Evolutionary conservation across 2,797 vertebrate species (phyloP).

Genomic region (Denticeps clupeoides): DNA sequence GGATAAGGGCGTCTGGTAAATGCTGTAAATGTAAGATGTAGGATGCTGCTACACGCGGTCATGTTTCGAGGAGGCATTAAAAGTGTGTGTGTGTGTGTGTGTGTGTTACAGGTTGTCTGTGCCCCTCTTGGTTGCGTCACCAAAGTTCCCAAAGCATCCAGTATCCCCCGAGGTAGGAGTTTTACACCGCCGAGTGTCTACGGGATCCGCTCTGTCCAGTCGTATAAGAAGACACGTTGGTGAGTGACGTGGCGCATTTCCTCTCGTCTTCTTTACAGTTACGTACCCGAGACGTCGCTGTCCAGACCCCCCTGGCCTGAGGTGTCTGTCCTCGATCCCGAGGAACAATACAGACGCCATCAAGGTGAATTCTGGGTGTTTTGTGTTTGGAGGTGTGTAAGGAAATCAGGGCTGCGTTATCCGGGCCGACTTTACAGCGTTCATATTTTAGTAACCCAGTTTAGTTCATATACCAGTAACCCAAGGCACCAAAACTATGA

Average conservation of each 20-base stretch:
- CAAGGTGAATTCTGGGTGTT: conserved; percentile 38
- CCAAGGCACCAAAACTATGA: too few relatives aligned
- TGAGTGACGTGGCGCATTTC: background rate
- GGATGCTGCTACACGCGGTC: too few relatives aligned
- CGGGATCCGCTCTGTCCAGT: too few relatives aligned
- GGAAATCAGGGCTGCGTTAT: too few relatives aligned
- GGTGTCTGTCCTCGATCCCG: conserved; percentile 35
- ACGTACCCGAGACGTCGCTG: conserved; percentile 70
- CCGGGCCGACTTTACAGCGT: background rate
- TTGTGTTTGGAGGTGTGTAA: background rate
- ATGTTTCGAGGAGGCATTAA: background rate
- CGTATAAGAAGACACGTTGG: too few relatives aligned
- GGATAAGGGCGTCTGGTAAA: too few relatives aligned
- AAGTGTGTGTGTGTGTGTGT: background rate
- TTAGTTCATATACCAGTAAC: too few relatives aligned
- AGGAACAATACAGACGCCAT: conserved; percentile 58
- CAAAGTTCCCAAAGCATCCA: conserved; percentile 18
- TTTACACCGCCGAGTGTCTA: background rate
- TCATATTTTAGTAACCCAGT: too few relatives aligned
- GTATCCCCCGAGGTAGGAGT: conserved; percentile 15
- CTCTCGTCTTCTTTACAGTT: conserved; percentile 32
- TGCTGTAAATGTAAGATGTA: too few relatives aligned
- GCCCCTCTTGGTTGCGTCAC: conserved; percentile 6
- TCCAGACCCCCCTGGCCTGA: conserved; percentile 75
- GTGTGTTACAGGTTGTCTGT: conserved; percentile 10